Evolutionary conservation across 1,140 invertebrate genomes (phyloP).

Genomic region (Drepana arcuata): DNA sequence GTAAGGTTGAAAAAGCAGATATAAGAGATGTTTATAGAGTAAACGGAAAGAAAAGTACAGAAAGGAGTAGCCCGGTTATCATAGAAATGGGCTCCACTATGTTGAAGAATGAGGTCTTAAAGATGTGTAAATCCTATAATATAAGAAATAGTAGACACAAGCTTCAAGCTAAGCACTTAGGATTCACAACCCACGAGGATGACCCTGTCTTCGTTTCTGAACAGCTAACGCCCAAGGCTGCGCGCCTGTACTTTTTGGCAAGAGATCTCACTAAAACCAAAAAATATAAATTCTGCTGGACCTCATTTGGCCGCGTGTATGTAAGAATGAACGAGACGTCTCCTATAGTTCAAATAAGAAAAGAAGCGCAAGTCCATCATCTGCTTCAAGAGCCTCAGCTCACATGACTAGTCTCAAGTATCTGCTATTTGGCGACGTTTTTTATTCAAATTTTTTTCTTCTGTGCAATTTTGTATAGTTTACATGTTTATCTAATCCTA

Average conservation of each 20-base stretch:
- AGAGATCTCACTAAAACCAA: not conserved
- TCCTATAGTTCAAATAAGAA: not conserved
- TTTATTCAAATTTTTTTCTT: not conserved
- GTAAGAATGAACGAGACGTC: not conserved
- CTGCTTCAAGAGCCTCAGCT: too few relatives aligned
- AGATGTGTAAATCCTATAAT: not conserved
- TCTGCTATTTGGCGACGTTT: not conserved
- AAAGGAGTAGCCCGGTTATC: not conserved
- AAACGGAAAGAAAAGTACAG: not conserved
- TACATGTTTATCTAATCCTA: not conserved
- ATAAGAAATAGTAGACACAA: not conserved
- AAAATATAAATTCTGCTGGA: not conserved
- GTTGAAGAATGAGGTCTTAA: not conserved
- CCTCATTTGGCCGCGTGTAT: not conserved
- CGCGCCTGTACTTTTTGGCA: not conserved
- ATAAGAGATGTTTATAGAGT: conserved; percentile 11
- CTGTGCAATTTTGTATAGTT: not conserved
- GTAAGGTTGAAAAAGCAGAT: conserved; percentile 3
- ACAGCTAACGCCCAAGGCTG: not conserved
- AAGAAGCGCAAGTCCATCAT: not conserved
- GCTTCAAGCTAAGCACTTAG: not conserved
- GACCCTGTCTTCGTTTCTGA: not conserved
- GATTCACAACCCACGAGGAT: not conserved
- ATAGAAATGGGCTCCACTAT: not conserved
- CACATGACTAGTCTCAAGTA: not conserved